A percentile compares a stretch with the other conserved stretches of the same genome.
phyloP scores from a whole-genome alignment of 2,113 vertebrate species.

The Macroglossus sobrinus region DNA sequence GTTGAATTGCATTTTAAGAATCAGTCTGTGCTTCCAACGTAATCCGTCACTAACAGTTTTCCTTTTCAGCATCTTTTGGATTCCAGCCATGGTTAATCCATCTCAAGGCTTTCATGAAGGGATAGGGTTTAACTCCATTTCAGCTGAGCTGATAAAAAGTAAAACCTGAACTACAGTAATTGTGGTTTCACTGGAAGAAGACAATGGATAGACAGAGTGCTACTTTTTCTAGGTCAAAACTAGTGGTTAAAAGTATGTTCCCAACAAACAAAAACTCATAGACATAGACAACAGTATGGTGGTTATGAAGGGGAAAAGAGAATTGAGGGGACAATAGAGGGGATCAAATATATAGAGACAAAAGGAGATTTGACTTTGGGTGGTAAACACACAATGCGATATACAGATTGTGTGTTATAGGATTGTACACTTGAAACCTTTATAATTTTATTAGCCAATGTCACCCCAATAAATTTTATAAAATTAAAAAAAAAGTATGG shows the following conservation, averaged over 20 bases:
- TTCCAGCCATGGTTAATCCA: neutral
- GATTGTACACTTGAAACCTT: no score
- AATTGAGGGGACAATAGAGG: no score
- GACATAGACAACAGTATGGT: no score
- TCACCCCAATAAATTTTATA: no score
- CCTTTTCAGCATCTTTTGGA: slow-evolving; percentile 19
- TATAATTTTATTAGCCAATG: no score
- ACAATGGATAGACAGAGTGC: neutral
- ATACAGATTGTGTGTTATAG: no score
- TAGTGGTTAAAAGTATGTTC: neutral
- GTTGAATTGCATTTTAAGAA: slow-evolving; percentile 2
- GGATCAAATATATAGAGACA: no score
- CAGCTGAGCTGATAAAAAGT: neutral
- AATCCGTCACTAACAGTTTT: neutral
- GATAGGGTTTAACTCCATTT: neutral
- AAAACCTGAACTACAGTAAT: neutral
- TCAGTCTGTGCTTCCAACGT: neutral
- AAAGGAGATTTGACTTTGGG: no score
- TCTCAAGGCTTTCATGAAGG: neutral
- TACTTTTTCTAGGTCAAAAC: neutral
- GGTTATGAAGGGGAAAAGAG: no score
- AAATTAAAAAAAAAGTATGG: neutral
- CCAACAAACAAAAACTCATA: no score
- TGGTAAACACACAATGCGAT: no score
- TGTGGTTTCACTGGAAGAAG: neutral